Evolutionary conservation across 2,113 vertebrate genomes (phyloP), one percentile per base, ranked within the genome.

Genomic region (Rhinichthys klamathensis): DNA sequence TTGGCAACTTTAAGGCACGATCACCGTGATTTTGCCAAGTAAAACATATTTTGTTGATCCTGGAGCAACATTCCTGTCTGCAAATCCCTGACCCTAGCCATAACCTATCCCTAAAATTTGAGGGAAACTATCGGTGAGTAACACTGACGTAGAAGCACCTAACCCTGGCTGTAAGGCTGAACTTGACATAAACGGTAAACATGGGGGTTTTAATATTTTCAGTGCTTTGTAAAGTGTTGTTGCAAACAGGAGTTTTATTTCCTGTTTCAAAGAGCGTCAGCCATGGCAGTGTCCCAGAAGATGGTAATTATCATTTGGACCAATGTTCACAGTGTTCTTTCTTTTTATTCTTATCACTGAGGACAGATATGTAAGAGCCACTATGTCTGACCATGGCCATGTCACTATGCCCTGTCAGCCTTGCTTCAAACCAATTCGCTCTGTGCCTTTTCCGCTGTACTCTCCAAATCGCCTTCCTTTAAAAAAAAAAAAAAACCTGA

Each of bases 371-470:
- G 77, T 88, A 86, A 90, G 90, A 93, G 92, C 80, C 92, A 90
- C 90, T 89, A 44, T 90, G 92, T 92, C 93, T 94, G 91, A 89
- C 86, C 78, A 77, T 81, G 93, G 90, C 90, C 90, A 60, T 95
- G 93, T 95, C 94, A 95, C 87, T 87, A 84, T 91, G 91, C 93
- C 91, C 94, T 94, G 89, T 91, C 93, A 94, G 91, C 92, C 91
- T 92, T 86, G 86, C 84, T 74, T 89, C 88, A 80, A 91, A 91
- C 86, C 85, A 54, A 91, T 92, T 90, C 88, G 27, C 80, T 84
- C 51, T 38, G n/a, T 3, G 0, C 7, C 23, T 73, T 44, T 73
- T 44, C 38, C 0, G 0, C 38, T 21, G 58, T n/a, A 49, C 5
- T 51, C 23, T 25, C 35, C 15, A 44, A 21, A 63, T 30, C 21